Base-by-base conservation (phyloP, 2,888 invertebrate genomes). In the Macrosiphum euphorbiae region DNA sequence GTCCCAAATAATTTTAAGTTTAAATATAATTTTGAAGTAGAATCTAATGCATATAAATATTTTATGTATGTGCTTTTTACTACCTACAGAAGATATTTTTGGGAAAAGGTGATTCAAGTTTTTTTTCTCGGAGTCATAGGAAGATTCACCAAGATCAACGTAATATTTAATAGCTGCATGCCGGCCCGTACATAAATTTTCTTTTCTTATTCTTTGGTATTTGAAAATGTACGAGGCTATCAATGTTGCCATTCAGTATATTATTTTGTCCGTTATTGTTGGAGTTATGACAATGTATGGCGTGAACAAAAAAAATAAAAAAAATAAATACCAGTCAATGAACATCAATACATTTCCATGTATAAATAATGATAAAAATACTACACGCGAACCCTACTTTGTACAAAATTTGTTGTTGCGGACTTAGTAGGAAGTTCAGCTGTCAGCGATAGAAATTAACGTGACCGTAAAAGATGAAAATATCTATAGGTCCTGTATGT, bases 381-480 rank as follows among this genome's bases (percentile, higher is more conserved):
- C 35, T 50, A 5, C 55, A 78, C 13, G 26, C 58, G 13, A 61
- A 90, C 67, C 20, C 24, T 67, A 90, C 41, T 52, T 52, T 28
- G 20, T 92, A 67, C 28, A 41, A 41, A 88, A 92, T 67, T 87
- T 67, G 87, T 92, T 87, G 41, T 67, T 67, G 28, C n/a, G 28
- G 88, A 88, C 78, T 52, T 86, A 10, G 85, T 91, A 52, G 35
- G 88, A 78, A 78, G 52, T 78, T 92, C 92, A 92, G 92, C 92
- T 88, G 92, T 78, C 92, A 88, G 52, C 52, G 67, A n/a, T 41
- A 41, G 67, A 88, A 78, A 88, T 92, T 88, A 92, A 88, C 55
- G 92, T 55, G 78, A 78, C 88, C 52, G 61, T 92, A 92, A 92
- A 92, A 88, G 44, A 92, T 78, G 67, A 88, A 78, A 92, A 92